Percentiles rank a stretch among this genome's conserved stretches.
phyloP scores from a whole-genome alignment of 2,113 vertebrate genomes.

The Craseonycteris thonglongyai region DNA sequence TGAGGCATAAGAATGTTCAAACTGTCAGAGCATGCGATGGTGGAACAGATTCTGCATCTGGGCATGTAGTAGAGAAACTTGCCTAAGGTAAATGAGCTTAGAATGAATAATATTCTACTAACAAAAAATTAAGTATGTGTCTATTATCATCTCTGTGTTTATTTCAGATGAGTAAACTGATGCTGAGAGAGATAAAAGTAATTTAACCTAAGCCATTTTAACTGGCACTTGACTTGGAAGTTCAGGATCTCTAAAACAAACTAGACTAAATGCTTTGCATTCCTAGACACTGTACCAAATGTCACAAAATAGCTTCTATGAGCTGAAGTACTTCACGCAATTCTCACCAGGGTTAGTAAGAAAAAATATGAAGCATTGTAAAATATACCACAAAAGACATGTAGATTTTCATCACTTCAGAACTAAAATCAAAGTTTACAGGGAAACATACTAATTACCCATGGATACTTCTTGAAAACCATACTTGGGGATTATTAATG shows the following conservation, averaged over 20 bases:
- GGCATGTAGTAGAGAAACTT: accelerated
- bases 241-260: neutral
- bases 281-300: constrained; percentile 35
- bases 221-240: neutral
- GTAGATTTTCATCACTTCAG: neutral
- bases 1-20: neutral
- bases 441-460: neutral
- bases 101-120: neutral
- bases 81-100: neutral
- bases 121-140: neutral
- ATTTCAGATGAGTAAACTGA: neutral
- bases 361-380: constrained; percentile 8
- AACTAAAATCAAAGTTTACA: neutral
- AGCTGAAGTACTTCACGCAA: neutral
- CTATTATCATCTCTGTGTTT: neutral
- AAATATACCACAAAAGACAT: neutral
- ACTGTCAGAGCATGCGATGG: neutral
- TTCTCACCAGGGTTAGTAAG: neutral
- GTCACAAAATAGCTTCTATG: constrained; percentile 26
- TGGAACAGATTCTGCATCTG: neutral
- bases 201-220: neutral
- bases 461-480: neutral
- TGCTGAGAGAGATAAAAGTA: neutral
- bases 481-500: neutral
- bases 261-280: constrained; percentile 22